Evolutionary conservation across 2,113 vertebrate species (phyloP).

Genomic region (Bungarus multicinctus): DNA sequence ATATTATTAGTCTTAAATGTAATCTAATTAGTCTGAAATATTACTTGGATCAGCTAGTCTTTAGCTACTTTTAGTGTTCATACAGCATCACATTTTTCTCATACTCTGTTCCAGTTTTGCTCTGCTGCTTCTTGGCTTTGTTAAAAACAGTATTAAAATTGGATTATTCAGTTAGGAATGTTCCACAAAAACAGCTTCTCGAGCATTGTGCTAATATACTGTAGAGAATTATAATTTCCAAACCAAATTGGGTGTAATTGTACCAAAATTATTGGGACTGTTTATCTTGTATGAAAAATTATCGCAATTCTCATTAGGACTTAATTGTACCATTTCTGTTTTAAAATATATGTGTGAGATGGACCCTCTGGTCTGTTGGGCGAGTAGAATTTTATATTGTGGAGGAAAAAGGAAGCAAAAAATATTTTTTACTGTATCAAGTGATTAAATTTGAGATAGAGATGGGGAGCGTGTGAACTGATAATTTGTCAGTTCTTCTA

Average conservation of each 20-base stretch:
- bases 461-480: neutral
- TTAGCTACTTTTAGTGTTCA: neutral
- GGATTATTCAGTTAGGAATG: neutral
- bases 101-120: neutral
- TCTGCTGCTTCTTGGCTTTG: neutral
- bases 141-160: neutral
- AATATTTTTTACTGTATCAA: neutral
- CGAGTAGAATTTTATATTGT: neutral
- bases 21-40: slow-evolving; percentile 17
- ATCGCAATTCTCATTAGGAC: slow-evolving; percentile 5
- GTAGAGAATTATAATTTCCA: neutral
- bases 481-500: neutral
- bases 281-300: slow-evolving; percentile 21
- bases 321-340: slow-evolving; percentile 14
- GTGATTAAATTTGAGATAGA: neutral
- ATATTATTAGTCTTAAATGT: neutral
- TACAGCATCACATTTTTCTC: neutral
- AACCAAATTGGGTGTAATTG: slow-evolving; percentile 2
- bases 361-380: neutral
- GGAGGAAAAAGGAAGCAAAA: neutral
- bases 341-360: slow-evolving; percentile 1
- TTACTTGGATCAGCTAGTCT: slow-evolving; percentile 5
- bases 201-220: neutral
- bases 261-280: slow-evolving; percentile 33
- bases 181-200: neutral